These are phyloP conservation scores for Drosophila vallismaia DNA, from an alignment of 2,888 invertebrate species.

Conservation along the genomic window DNA sequence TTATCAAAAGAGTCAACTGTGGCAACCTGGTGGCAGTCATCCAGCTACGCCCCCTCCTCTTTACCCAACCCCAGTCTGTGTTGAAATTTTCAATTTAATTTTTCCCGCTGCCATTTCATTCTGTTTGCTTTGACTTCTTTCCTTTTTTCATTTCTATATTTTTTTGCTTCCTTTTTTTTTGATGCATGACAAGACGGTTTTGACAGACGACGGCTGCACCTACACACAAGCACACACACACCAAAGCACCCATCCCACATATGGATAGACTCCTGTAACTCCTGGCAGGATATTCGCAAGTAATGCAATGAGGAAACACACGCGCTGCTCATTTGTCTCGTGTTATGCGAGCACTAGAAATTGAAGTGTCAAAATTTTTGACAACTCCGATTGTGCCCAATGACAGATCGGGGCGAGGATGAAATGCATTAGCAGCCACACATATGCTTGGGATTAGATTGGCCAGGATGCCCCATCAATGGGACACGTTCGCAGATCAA, in stretches of 20 bases:
- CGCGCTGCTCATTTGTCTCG: slow-evolving; percentile 70
- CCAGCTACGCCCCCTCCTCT: neutral
- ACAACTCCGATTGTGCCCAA: slow-evolving; percentile 81
- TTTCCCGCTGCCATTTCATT: slow-evolving; percentile 68
- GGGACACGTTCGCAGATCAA: slow-evolving; percentile 36
- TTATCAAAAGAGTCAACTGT: slow-evolving; percentile 76
- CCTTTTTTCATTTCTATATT: slow-evolving; percentile 33
- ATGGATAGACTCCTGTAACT: slow-evolving; percentile 10
- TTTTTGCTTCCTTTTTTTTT: slow-evolving; percentile 47
- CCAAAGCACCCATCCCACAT: slow-evolving; percentile 7
- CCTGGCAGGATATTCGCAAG: slow-evolving; percentile 38
- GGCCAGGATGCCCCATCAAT: slow-evolving; percentile 15
- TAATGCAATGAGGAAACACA: slow-evolving; percentile 52
- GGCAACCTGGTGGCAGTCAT: slow-evolving; percentile 65
- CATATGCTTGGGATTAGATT: slow-evolving; percentile 56
- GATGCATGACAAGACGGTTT: slow-evolving; percentile 72
- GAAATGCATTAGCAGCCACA: slow-evolving; percentile 66
- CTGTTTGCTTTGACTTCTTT: slow-evolving; percentile 75
- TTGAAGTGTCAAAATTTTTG: slow-evolving; percentile 84
- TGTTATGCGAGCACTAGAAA: slow-evolving; percentile 68
- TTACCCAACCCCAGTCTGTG: slow-evolving; percentile 24
- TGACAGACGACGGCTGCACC: slow-evolving; percentile 74
- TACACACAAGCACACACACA: slow-evolving; percentile 51
- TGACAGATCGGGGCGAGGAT: slow-evolving; percentile 69
- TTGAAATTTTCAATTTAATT: slow-evolving; percentile 80